Evolutionary conservation across 1,140 invertebrate species (phyloP).

Genomic region (Nasonia longicornis): DNA sequence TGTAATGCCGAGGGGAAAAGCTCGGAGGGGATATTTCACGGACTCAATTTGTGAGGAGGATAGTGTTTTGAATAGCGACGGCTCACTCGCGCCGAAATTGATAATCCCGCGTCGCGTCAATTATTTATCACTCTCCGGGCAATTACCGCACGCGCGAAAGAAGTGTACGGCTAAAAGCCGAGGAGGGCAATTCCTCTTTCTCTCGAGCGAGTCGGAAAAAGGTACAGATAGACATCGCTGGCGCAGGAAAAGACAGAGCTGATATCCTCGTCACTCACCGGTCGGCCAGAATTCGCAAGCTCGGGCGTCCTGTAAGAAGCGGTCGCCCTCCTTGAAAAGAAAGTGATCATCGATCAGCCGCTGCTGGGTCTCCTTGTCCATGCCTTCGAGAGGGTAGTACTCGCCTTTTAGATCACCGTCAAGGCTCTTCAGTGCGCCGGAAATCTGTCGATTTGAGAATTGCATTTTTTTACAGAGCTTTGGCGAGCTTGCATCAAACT

Average conservation of each 20-base stretch:
- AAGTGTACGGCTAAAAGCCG: too few relatives aligned
- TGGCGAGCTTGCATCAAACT: too few relatives aligned
- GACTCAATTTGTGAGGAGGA: too few relatives aligned
- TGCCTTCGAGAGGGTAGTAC: slow-evolving; percentile 78
- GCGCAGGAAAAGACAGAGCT: too few relatives aligned
- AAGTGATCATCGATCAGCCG: slow-evolving; percentile 83
- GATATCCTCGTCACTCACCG: slow-evolving; percentile 64
- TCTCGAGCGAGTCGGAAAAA: neutral
- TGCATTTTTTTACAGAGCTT: neutral
- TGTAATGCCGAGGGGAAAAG: too few relatives aligned
- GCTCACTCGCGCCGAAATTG: too few relatives aligned
- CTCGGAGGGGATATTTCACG: too few relatives aligned
- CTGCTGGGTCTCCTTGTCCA: slow-evolving; percentile 77
- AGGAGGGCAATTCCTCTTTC: neutral
- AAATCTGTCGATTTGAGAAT: slow-evolving; percentile 53
- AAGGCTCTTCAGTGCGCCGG: slow-evolving; percentile 63
- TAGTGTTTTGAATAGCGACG: too few relatives aligned
- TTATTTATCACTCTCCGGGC: too few relatives aligned
- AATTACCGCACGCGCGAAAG: neutral
- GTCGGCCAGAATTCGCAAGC: slow-evolving; percentile 83
- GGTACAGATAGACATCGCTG: neutral
- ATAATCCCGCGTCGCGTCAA: too few relatives aligned
- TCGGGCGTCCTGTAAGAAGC: slow-evolving; percentile 77
- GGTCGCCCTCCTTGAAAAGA: slow-evolving; percentile 83
- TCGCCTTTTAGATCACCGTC: slow-evolving; percentile 75